Conservation (phyloP, 2,113 vertebrate species). For the Siniperca chuatsi region DNA sequence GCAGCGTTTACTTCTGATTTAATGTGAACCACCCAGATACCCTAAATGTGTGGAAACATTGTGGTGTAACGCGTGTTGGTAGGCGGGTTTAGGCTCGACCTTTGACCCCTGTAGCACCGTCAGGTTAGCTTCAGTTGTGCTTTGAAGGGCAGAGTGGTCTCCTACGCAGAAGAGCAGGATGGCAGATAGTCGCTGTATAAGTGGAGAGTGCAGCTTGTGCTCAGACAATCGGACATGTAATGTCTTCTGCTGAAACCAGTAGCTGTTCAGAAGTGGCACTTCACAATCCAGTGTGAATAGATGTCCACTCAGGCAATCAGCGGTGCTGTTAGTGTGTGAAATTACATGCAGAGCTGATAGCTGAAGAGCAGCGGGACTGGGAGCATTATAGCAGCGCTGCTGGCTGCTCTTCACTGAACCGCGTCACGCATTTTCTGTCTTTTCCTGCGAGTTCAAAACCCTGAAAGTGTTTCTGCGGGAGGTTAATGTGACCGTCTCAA, state of each 20-base stretch:
- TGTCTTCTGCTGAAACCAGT: not conserved
- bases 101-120: too few relatives aligned
- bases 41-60: not conserved
- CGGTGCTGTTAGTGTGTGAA: not conserved
- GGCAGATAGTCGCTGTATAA: not conserved
- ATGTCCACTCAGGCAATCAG: constrained; percentile 61
- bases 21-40: not conserved
- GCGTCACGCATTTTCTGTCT: not conserved
- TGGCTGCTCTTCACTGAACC: not conserved
- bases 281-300: constrained; percentile 4
- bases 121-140: not conserved
- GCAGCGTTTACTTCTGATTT: too few relatives aligned
- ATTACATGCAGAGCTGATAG: constrained; percentile 10
- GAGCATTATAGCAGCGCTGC: not conserved
- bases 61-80: not conserved
- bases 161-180: not conserved
- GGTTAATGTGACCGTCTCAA: not conserved
- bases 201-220: not conserved
- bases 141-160: not conserved
- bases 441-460: not conserved
- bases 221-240: not conserved
- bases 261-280: constrained; percentile 21
- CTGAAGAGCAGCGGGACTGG: not conserved
- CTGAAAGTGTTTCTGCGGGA: not conserved
- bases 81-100: not conserved